Percentiles rank a stretch among this genome's conserved stretches.
phyloP scores from a whole-genome alignment of 2,797 vertebrate species.

The Pyrocephalus nanus region DNA sequence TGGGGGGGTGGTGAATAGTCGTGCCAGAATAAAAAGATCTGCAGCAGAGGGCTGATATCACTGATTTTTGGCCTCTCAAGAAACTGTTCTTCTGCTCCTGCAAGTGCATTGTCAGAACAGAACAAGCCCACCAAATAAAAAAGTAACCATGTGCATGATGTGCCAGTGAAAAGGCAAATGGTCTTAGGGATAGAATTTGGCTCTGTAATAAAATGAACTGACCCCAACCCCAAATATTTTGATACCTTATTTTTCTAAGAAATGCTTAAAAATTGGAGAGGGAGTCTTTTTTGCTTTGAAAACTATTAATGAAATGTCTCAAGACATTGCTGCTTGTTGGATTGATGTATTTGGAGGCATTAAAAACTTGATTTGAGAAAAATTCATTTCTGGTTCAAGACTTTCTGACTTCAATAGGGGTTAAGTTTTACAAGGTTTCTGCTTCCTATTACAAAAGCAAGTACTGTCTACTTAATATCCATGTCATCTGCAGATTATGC shows the following conservation, averaged over 20 bases:
- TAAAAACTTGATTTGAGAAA: neutral
- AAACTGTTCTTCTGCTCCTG: neutral
- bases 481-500: neutral
- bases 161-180: neutral
- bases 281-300: neutral
- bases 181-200: neutral
- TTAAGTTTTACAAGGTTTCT: neutral
- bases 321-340: neutral
- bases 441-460: neutral
- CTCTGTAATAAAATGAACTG: neutral
- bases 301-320: neutral
- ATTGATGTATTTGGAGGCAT: neutral
- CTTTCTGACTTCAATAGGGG: neutral
- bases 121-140: neutral
- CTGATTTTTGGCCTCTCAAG: neutral
- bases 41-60: neutral
- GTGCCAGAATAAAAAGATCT: neutral
- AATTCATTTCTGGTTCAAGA: neutral
- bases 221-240: neutral
- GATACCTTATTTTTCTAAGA: neutral
- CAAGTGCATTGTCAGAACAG: neutral
- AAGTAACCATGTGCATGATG: accelerated
- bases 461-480: neutral
- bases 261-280: neutral
- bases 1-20: neutral